Base-by-base conservation (phyloP, 2,797 vertebrate species). In the Oreonectes daqikongensis region DNA sequence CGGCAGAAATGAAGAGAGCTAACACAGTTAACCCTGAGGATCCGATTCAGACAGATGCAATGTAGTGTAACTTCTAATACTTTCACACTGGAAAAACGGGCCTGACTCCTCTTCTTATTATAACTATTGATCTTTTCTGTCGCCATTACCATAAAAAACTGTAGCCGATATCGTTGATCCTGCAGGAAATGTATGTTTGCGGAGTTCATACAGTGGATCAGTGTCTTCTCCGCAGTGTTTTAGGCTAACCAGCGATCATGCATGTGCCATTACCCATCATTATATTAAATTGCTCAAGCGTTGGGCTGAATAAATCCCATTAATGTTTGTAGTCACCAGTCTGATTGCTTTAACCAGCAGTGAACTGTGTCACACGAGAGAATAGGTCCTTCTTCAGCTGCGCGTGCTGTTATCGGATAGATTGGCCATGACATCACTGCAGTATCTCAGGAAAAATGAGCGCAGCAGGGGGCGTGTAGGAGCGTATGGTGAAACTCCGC, bases 401-500 rank as follows among this genome's bases (percentile, higher is more conserved):
- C 12, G 69, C 69, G 44, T 24, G 9, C 44, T 55, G 50, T 66
- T 74, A 75, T 69, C 57, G 42, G 38, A 70, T 53, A 28, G 35
- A 73, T 18, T 48, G 40, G 18, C 28, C 48, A 18, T 79, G 79
- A 68, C 69, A 57, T 79, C 69, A 80, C 52, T 50, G 24, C 52
- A 28, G 42, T 30, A 30, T 48, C 63, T 30, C 59, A 67, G 69
- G 72, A 81, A 76, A 79, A 73, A 68, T 70, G 40, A 68, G 17
- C 30, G 2, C 40, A 75, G 63, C 57, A 70, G 68, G 64, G 69
- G 61, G 55, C 68, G 9, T 20, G 53, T 30, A 40, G 35, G 46
- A 77, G 74, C 66, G 66, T 77, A 70, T 77, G 75, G 42, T 32
- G 24, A 75, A 68, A 70, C 66, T 69, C 24, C 35, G 22, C 55